Percentiles rank a stretch among this genome's conserved stretches.
Evolutionary conservation across 2,113 vertebrate genomes (phyloP).

Genomic region (Campylomormyrus tamandua): DNA sequence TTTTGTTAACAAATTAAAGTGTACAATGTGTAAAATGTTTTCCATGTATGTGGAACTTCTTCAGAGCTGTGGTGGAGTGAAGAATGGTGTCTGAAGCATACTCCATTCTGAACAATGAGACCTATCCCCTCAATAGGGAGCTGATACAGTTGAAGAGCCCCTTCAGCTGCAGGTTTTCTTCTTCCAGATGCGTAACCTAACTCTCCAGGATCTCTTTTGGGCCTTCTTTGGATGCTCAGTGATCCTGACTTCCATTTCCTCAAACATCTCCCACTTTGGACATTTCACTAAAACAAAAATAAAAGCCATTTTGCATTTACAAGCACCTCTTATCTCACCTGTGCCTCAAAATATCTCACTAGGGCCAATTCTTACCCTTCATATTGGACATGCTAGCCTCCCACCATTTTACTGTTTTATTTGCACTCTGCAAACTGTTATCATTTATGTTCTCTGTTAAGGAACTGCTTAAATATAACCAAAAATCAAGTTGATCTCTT

Average conservation of each 20-base stretch:
- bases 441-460: neutral
- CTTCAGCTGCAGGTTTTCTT: neutral
- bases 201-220: neutral
- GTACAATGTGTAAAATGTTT: too few species aligned
- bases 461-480: too few species aligned
- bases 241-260: neutral
- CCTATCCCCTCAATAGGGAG: neutral
- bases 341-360: neutral
- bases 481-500: neutral
- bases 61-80: neutral
- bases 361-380: neutral
- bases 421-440: neutral
- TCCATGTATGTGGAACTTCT: neutral
- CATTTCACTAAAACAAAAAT: neutral
- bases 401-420: neutral
- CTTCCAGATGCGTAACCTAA: neutral
- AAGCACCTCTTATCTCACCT: neutral
- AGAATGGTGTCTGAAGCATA: neutral
- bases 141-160: neutral
- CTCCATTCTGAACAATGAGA: neutral
- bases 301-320: neutral
- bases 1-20: neutral
- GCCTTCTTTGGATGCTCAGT: neutral
- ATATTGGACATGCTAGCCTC: neutral
- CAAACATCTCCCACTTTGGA: neutral